Evolutionary conservation across 1,140 invertebrate genomes (phyloP), one percentile per base, ranked within the genome.

Genomic region (Coenobita brevimanus): DNA sequence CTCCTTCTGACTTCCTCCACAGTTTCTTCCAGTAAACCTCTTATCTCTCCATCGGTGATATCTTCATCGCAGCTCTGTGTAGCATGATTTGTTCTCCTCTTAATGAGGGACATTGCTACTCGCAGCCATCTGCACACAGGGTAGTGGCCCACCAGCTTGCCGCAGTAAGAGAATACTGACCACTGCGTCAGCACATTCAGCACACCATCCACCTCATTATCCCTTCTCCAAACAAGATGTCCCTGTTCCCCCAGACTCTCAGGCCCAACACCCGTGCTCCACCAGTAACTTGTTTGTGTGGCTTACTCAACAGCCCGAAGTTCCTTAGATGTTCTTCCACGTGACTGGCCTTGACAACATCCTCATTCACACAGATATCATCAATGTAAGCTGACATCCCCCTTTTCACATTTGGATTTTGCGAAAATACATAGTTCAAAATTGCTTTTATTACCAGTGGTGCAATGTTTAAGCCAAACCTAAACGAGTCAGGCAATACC

Each of bases 301-400:
- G 57, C 79, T 81, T 73, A 15, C 79, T 67, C 79, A n/a, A n/a
- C n/a, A n/a, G n/a, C n/a, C n/a, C n/a, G n/a, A n/a, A 81, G 6
- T 43, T 10, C 15, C 33, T 57, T 3, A 81, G 46, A 33, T 81
- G 79, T 2, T 27, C 3, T 24, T 15, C 41, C 27, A 81, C 38
- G 0, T 4, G 13, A 3, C 38, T 33, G 2, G 79, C 60, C 3
- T 13, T 3, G 17, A 75, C 79, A 3, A 57, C 13, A 10, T 54
- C n/a, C 54, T 81, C 79, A 50, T 81, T 60, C 27, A 81, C 79
- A 3, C 24, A n/a, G 2, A 83, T 27, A 30, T 71, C 81, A 33
- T 83, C 81, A 6, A 67, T 64, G 17, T 50, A 81, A 30, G 71
- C 6, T 3, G n/a, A 54, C 1, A 50, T 64, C 6, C 13, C 83